Conservation (phyloP, 2,113 vertebrate genomes). For the Syngnathus scovelli region DNA sequence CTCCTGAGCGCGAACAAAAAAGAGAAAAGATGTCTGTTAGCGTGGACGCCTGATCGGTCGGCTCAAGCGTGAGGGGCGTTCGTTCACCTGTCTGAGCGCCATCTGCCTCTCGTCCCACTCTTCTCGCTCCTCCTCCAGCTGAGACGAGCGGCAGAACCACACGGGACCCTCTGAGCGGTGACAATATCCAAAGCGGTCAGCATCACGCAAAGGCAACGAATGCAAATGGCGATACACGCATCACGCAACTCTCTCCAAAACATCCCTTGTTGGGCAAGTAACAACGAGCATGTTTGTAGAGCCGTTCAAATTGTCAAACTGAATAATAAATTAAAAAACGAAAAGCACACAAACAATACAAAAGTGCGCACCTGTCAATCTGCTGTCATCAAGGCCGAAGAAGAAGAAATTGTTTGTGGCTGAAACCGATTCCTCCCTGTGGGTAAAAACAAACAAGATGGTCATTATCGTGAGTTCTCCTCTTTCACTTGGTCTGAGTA, state of each 20-base stretch:
- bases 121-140: constrained; percentile 70
- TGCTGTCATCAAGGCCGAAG: constrained; percentile 76
- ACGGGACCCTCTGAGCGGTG: constrained; percentile 68
- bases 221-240: neutral
- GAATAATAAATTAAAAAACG: neutral
- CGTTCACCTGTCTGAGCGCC: constrained; percentile 53
- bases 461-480: neutral
- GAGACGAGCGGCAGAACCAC: constrained; percentile 73
- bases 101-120: constrained; percentile 77
- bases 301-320: too few species aligned
- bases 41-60: too few species aligned
- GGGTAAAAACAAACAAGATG: constrained; percentile 3
- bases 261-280: too few species aligned
- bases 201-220: neutral
- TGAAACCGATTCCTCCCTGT: constrained; percentile 53
- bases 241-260: neutral
- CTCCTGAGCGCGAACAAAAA: constrained; percentile 65
- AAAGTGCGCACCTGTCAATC: constrained; percentile 72
- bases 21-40: neutral
- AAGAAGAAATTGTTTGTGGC: constrained; percentile 74
- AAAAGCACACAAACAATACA: neutral
- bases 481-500: neutral
- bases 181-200: neutral
- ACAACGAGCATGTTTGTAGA: too few species aligned
- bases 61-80: neutral